These are phyloP conservation scores for Melipona bicolor DNA, from an alignment of 2,888 invertebrate species.

Conservation along the genomic window DNA sequence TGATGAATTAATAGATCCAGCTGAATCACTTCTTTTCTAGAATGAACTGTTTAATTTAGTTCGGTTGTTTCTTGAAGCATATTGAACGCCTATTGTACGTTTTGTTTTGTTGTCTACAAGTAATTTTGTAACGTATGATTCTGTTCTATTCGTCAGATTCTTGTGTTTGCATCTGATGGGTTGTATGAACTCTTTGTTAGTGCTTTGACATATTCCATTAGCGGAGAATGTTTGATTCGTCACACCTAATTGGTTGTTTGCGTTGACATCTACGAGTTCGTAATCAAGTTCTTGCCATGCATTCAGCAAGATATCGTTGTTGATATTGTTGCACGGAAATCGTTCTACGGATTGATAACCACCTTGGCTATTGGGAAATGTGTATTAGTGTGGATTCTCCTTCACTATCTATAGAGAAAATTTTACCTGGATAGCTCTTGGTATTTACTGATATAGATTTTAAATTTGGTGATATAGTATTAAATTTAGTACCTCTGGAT, in stretches of 20 bases:
- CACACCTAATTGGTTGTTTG: conserved; percentile 86
- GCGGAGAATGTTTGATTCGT: conserved; percentile 86
- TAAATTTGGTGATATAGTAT: too few species aligned
- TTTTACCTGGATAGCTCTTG: conserved; percentile 40
- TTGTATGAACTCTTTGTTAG: conserved; percentile 89
- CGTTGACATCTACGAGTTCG: conserved; percentile 67
- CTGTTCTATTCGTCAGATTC: conserved; percentile 83
- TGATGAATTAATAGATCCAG: conserved; percentile 85
- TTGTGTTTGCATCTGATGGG: conserved; percentile 86
- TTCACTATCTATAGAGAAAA: too few species aligned
- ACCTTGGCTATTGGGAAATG: conserved; percentile 85
- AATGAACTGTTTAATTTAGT: conserved; percentile 78
- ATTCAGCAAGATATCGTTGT: too few species aligned
- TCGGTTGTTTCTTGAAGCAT: conserved; percentile 70
- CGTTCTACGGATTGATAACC: conserved; percentile 84
- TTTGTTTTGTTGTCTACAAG: conserved; percentile 84
- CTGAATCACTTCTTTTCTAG: conserved; percentile 85
- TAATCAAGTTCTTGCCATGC: conserved; percentile 84
- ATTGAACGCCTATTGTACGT: conserved; percentile 81
- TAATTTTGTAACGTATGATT: conserved; percentile 85
- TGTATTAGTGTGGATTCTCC: conserved; percentile 83
- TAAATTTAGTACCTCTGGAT: too few species aligned
- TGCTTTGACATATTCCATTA: conserved; percentile 81
- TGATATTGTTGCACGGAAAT: too few species aligned
- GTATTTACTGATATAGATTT: conserved; percentile 61